These are phyloP conservation scores for Drosophila phalerata DNA, from an alignment of 2,888 invertebrate species.

Conservation along the genomic window DNA sequence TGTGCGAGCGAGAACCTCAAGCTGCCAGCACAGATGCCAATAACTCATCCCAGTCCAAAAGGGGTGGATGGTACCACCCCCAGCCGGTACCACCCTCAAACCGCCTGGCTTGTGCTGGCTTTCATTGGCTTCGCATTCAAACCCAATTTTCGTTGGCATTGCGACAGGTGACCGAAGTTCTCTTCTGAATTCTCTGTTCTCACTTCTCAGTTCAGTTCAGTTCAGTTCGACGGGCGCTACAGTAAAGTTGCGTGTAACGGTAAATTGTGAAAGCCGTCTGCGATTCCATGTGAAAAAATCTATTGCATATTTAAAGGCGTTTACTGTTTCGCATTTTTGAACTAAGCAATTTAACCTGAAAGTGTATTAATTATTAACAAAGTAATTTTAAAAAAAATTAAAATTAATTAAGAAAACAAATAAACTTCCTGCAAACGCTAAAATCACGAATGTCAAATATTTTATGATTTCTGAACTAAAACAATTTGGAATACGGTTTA, in stretches of 20 bases:
- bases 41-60: constrained; percentile 19
- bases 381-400: neutral
- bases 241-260: constrained; percentile 73
- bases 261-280: constrained; percentile 28
- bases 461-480: too few species aligned
- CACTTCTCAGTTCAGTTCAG: constrained; percentile 63
- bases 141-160: constrained; percentile 70
- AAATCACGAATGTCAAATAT: too few species aligned
- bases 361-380: constrained; percentile 1
- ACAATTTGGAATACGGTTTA: too few species aligned
- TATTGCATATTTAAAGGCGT: constrained; percentile 1
- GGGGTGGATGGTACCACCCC: constrained; percentile 4
- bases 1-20: constrained; percentile 67
- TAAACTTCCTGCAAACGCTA: too few species aligned
- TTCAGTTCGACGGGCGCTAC: constrained; percentile 74
- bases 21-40: constrained; percentile 41
- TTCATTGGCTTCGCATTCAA: constrained; percentile 76
- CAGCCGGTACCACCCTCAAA: neutral
- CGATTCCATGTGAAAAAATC: neutral
- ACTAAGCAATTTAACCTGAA: constrained; percentile 16
- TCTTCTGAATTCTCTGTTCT: constrained; percentile 5
- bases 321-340: neutral
- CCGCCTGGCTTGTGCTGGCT: constrained; percentile 49
- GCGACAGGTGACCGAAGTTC: constrained; percentile 78
- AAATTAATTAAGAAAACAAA: neutral